These are phyloP conservation scores for Leptinotarsa lineolata DNA, from an alignment of 1,140 invertebrate species.

Conservation along the genomic window DNA sequence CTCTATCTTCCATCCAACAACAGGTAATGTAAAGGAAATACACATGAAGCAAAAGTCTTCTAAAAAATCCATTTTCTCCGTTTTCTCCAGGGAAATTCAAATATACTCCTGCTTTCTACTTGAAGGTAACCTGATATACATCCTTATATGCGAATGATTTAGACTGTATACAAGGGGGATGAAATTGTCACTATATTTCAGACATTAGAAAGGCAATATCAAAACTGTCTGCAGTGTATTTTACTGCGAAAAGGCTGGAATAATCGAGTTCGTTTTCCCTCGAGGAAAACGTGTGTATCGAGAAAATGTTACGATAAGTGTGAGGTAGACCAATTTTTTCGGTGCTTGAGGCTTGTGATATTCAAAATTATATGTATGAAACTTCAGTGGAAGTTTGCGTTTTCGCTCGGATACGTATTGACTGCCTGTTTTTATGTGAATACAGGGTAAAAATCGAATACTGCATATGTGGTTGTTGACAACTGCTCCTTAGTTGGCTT, in stretches of 20 bases:
- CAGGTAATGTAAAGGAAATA: conserved; percentile 30
- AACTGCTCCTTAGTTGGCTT: too few species aligned
- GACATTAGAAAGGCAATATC: conserved; percentile 48
- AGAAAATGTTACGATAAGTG: not conserved
- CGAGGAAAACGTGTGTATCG: conserved; percentile 25
- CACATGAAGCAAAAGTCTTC: conserved; percentile 40
- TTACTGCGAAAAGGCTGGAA: conserved; percentile 36
- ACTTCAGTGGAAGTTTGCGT: not conserved
- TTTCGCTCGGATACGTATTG: not conserved
- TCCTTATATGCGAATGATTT: conserved; percentile 41
- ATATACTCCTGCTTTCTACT: conserved; percentile 43
- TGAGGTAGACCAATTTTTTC: not conserved
- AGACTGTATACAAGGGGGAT: conserved; percentile 45
- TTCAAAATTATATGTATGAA: not conserved
- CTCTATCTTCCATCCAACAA: not conserved
- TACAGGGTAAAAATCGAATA: too few species aligned
- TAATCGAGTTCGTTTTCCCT: conserved; percentile 43
- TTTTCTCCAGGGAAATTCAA: conserved; percentile 47
- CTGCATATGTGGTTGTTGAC: too few species aligned
- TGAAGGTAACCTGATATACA: conserved; percentile 43
- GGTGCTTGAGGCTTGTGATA: not conserved
- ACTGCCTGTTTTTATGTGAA: too few species aligned
- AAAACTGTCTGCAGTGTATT: conserved; percentile 47
- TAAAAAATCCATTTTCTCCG: conserved; percentile 46
- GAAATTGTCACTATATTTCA: conserved; percentile 50